phyloP scores from a whole-genome alignment of 2,888 invertebrate genomes.

The Oligia fasciuncula region DNA sequence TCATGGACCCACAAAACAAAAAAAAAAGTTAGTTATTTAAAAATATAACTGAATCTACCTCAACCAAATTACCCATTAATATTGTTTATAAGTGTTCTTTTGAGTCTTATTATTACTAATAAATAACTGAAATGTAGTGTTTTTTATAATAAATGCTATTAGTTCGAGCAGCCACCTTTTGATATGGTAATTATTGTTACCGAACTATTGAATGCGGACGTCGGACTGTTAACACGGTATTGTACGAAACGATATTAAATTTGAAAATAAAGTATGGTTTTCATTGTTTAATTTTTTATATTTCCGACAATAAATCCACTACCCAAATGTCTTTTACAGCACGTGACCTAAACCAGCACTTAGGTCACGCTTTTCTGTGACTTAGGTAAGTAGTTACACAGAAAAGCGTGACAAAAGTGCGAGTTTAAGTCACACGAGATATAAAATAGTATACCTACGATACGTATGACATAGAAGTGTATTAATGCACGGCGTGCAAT shows the following conservation, averaged over 20 bases:
- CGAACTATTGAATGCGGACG: conserved; percentile 85
- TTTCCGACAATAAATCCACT: background rate
- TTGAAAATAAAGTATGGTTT: conserved; percentile 76
- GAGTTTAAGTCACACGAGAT: too few species aligned
- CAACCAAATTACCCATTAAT: conserved; percentile 89
- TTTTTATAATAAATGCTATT: conserved; percentile 86
- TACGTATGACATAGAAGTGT: too few species aligned
- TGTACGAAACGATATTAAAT: conserved; percentile 85
- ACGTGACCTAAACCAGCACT: background rate
- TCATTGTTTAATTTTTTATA: conserved; percentile 70
- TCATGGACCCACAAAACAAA: conserved; percentile 69
- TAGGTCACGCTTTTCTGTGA: background rate
- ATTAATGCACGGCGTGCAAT: too few species aligned
- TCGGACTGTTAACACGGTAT: conserved; percentile 81
- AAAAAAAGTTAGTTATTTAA: conserved; percentile 78
- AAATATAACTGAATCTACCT: conserved; percentile 87
- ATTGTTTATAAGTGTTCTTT: conserved; percentile 89
- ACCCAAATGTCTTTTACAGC: background rate
- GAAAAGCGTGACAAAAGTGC: background rate
- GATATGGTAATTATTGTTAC: conserved; percentile 90
- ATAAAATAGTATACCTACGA: too few species aligned
- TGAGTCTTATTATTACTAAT: conserved; percentile 88
- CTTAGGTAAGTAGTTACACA: background rate
- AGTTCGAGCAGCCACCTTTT: conserved; percentile 87
- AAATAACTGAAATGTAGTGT: conserved; percentile 86